Evolutionary conservation across 1,140 invertebrate species (phyloP), one percentile per base, ranked within the genome.

Genomic region (Diachasma alloeum): DNA sequence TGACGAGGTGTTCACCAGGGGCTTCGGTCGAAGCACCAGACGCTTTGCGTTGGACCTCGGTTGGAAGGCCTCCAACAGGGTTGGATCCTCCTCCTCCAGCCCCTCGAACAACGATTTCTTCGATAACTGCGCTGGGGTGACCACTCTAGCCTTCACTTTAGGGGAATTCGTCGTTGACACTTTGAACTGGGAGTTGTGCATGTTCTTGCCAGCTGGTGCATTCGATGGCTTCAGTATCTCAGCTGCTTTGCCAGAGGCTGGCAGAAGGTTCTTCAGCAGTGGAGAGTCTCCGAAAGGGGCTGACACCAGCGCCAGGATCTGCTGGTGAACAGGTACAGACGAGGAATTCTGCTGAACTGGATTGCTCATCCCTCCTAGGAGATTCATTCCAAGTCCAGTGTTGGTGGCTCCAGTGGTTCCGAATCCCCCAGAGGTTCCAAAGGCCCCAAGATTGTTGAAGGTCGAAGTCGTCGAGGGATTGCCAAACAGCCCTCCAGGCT

Each of bases 281-380:
- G 94, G 93, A 53, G 93, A 94, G 85, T 95, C 94, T n/a, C 95
- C 95, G 81, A 94, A 96, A 2, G 95, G 95, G 9, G 93, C 93
- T 1, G 92, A 92, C 4, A 93, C 92, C 9, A 95, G 88, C 9
- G 93, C 91, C 59, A 94, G 84, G 67, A 95, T 92, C 84, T 94
- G 94, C 79, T 94, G 93, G 84, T 92, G 92, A 6, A 93, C 90
- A 13, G 86, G 90, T 79, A 90, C 88, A 44, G 81, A 82, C n/a
- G 81, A 81, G n/a, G 83, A 83, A 71, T 81, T 86, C 69, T 89
- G 90, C 68, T 86, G 85, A 22, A 70, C 46, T 72, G 83, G 81
- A 76, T 86, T 90, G 22, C 79, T 74, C 5, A 84, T 59, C 44
- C 87, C 86, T 78, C 85, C 79, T 26, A 87, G 78, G 10, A 87